phyloP scores from a whole-genome alignment of 2,113 vertebrate genomes.

The Oplegnathus fasciatus region DNA sequence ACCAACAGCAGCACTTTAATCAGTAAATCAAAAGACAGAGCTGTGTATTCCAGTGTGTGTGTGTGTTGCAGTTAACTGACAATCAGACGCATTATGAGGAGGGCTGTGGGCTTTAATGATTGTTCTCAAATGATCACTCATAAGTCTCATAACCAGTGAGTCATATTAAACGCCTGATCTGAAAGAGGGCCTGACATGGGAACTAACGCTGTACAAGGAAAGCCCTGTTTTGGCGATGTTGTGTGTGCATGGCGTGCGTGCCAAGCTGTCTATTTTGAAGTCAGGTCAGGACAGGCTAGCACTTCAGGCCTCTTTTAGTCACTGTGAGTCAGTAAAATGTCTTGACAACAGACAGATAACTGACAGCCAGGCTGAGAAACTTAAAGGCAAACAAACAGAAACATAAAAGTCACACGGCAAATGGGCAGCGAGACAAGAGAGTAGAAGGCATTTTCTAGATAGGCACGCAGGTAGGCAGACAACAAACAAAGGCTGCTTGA shows the following conservation, averaged over 20 bases:
- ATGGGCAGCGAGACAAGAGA: background rate
- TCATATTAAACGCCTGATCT: conserved; percentile 60
- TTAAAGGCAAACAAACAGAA: conserved; percentile 45
- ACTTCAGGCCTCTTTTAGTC: conserved; percentile 73
- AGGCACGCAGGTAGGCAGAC: conserved; percentile 6
- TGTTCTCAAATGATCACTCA: conserved; percentile 44
- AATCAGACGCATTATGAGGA: conserved; percentile 53
- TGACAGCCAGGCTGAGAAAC: conserved; percentile 49
- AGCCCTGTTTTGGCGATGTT: conserved; percentile 71
- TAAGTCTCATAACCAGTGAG: conserved; percentile 59
- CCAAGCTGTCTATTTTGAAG: conserved; percentile 78
- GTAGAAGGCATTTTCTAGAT: background rate
- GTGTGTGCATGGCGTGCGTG: conserved; percentile 65
- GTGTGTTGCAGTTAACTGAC: conserved; percentile 46
- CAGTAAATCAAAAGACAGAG: conserved; percentile 16
- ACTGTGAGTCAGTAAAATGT: conserved; percentile 72
- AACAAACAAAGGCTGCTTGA: background rate
- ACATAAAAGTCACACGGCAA: conserved; percentile 32
- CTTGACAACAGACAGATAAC: conserved; percentile 67
- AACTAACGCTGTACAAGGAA: conserved; percentile 72
- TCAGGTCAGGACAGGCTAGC: conserved; percentile 79
- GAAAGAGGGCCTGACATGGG: conserved; percentile 69
- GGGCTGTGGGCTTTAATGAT: conserved; percentile 15
- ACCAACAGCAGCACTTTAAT: conserved; percentile 35
- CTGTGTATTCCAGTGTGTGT: conserved; percentile 15